Evolutionary conservation across 2,113 vertebrate species (phyloP), one percentile per base, ranked within the genome.

Genomic region (Spilogale gracilis): DNA sequence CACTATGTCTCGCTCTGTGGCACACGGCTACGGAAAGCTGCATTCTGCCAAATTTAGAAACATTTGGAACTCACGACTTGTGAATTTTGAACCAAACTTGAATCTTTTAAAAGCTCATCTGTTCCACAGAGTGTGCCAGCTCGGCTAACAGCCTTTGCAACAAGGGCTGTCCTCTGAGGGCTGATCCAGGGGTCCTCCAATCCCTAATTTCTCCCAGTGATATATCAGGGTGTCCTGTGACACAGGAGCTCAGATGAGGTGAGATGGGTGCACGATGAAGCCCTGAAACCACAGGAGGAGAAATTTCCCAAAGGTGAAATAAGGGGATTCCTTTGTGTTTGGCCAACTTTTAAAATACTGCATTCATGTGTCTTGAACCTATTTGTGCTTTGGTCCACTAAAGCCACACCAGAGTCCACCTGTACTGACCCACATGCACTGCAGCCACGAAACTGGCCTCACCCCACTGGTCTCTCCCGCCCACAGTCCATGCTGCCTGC

Each of bases 61-160:
- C 91, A 97, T 97, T 98, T 98, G 98, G 96, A 98, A 94, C 97
- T 97, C 95, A 97, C 73, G 73, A 97, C 94, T 97, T 98, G 97
- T 98, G 98, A 97, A 96, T 98, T 96, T 91, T 96, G 97, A 98
- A 98, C 95, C 96, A 98, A 98, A 98, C 96, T 97, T 95, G 97
- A 98, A 98, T 98, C 97, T 98, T 96, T 94, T 71, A 96, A 97
- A 89, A 98, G 86, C 97, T 98, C 97, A 98, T 98, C 98, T 98
- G 98, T 94, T 98, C 93, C 45, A 5, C 43, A 25, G 67, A 81
- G 45, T 9, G 0, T 65, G 97, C 97, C 97, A 98, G 92, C 81
- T 93, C 69, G 0, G 61, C 45, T 87, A 27, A 32, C 65, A 84
- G 95, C 79, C 18, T 58, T 58, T n/a, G 17, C 71, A 86, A 93